Percentiles rank a stretch among this genome's conserved stretches.
phyloP scores from a whole-genome alignment of 2,888 invertebrate species.

The Macrosiphum euphorbiae region DNA sequence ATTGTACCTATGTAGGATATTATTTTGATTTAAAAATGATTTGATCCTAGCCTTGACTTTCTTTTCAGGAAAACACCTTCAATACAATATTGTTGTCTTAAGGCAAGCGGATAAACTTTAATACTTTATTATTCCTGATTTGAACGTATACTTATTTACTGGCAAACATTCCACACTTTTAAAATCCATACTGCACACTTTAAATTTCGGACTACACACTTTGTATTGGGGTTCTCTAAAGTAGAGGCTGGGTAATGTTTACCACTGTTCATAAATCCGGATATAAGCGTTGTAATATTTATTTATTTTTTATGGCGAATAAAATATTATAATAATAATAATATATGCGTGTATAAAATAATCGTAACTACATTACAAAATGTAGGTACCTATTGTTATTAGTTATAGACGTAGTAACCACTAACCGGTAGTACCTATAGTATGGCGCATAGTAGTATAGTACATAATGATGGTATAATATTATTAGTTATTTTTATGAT shows the following conservation, averaged over 20 bases:
- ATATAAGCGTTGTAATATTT: not conserved
- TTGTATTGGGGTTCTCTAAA: not conserved
- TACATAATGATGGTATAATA: not conserved
- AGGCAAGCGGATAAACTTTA: not conserved
- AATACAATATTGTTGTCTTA: not conserved
- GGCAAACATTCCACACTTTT: not conserved
- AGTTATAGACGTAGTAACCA: not conserved
- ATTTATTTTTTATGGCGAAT: not conserved
- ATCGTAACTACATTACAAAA: not conserved
- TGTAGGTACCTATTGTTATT: not conserved
- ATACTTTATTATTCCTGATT: not conserved
- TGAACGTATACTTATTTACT: not conserved
- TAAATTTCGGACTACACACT: not conserved
- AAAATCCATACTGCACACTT: not conserved
- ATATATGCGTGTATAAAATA: not conserved
- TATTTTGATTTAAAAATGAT: not conserved
- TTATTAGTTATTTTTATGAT: no score
- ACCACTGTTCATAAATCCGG: not conserved
- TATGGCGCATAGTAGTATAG: no score
- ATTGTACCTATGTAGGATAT: not conserved
- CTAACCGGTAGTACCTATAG: not conserved
- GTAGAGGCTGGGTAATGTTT: not conserved
- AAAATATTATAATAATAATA: not conserved
- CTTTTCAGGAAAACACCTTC: not conserved
- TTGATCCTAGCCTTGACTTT: not conserved